Evolutionary conservation across 2,888 invertebrate genomes (phyloP).

Genomic region (Piscicola geometra): DNA sequence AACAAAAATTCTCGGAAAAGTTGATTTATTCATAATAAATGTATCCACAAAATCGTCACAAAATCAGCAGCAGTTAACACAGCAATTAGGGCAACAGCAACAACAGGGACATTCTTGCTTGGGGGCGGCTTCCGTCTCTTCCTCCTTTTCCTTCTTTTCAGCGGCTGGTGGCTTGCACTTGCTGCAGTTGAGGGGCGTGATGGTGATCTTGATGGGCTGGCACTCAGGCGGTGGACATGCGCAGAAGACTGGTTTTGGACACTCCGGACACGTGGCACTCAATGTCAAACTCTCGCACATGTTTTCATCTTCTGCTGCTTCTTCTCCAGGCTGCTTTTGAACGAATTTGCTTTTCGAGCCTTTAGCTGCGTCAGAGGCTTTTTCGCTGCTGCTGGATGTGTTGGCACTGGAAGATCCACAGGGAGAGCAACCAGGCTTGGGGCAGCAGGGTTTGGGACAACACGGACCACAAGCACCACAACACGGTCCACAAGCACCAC

Average conservation of each 20-base stretch:
- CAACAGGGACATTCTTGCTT: no score
- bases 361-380: no score
- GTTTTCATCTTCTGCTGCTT: background rate
- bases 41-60: no score
- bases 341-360: no score
- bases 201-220: background rate
- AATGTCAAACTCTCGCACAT: background rate
- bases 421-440: background rate
- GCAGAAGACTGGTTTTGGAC: background rate
- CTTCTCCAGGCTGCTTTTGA: background rate
- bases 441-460: background rate
- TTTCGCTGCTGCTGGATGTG: background rate
- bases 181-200: background rate
- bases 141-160: no score
- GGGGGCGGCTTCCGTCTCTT: no score
- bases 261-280: constrained; percentile 1
- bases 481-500: constrained; percentile 5
- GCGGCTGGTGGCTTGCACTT: no score
- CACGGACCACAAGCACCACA: background rate
- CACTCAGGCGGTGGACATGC: background rate
- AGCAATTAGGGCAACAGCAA: no score
- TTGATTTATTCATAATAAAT: no score
- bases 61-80: no score
- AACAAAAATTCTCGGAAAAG: no score
- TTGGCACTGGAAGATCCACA: background rate